A percentile compares a stretch with the other conserved stretches of the same genome.
Evolutionary conservation across 2,888 invertebrate genomes (phyloP).

Genomic region (Matsumyia berberina): DNA sequence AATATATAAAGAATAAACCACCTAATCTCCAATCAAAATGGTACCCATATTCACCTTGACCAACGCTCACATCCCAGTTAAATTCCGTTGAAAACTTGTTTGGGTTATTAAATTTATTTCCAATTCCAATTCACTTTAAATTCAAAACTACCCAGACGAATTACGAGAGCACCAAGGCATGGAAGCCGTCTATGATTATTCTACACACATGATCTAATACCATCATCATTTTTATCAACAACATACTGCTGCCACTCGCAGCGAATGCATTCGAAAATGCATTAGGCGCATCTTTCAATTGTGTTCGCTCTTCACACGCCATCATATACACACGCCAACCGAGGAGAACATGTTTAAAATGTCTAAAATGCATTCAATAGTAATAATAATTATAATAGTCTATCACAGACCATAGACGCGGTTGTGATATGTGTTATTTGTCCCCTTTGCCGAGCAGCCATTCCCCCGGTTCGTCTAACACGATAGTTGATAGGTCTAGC

Average conservation of each 20-base stretch:
- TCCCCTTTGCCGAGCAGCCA: too few species aligned
- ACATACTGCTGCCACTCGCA: constrained; percentile 28
- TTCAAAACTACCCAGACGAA: constrained; percentile 1
- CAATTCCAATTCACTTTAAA: not conserved
- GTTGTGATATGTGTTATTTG: constrained; percentile 23
- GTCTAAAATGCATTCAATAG: constrained; percentile 37
- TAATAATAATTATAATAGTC: constrained; percentile 52
- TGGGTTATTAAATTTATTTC: not conserved
- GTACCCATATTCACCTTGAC: not conserved
- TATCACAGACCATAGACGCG: constrained; percentile 5
- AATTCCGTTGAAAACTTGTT: not conserved
- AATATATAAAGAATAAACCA: too few species aligned
- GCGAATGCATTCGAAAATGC: constrained; percentile 31
- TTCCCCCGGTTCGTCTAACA: constrained; percentile 2
- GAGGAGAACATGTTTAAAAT: constrained; percentile 38
- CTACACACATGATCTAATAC: constrained; percentile 24
- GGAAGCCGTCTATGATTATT: constrained; percentile 9
- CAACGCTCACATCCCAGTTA: not conserved
- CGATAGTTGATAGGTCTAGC: constrained; percentile 24
- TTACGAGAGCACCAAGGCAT: constrained; percentile 20
- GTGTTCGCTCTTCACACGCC: constrained; percentile 46
- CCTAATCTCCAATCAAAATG: not conserved
- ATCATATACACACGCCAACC: constrained; percentile 45
- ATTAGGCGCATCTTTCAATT: constrained; percentile 45
- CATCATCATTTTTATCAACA: constrained; percentile 40